Base-by-base conservation (phyloP, 2,113 vertebrate genomes). In the Cinclus cinclus region DNA sequence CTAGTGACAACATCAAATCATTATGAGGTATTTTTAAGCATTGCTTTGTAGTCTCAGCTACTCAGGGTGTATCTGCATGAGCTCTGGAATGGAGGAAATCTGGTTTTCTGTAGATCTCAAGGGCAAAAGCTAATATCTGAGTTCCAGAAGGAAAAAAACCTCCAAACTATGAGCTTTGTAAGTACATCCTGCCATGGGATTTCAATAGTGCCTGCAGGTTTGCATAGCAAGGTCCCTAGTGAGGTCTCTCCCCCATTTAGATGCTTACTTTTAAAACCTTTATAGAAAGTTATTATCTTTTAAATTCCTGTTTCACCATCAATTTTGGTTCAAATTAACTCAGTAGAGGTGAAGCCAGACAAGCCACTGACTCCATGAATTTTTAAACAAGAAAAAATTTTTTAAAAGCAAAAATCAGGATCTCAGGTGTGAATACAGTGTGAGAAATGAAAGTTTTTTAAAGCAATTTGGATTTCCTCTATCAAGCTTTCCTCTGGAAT, bases 61-160 rank as follows among this genome's bases (percentile, higher is more conserved):
- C 11, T 44, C n/a, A 27, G 67, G 44, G 9, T 70, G 15, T 62
- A 74, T 76, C 75, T 76, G 31, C 67, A 14, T 15, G 33, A 63
- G 42, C 1, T 0, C 39, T 95, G 92, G 76, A 90, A 93, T 92
- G 73, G 52, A 88, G 76, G 39, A 83, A 92, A 75, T 92, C 76
- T 86, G 71, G 19, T 93, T 92, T 94, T 90, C 56, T 56, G 23
- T 81, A 39, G 53, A 52, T 83, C 68, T 74, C 1, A 6, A 83
- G 80, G 90, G 59, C 22, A 47, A 50, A 63, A 65, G 75, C 46
- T 90, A 82, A 4, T 88, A 70, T 10, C 37, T 53, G 31, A 88
- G 25, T n/a, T 90, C 41, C 46, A 14, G 28, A 83, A 86, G 56
- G 71, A 23, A 71, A 52, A 63, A 47, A 59, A 25, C n/a, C 10